Percentiles rank a stretch among this genome's conserved stretches.
These are phyloP conservation scores for Aphyosemion australe DNA, from an alignment of 2,113 vertebrate species.

Conservation along the genomic window DNA sequence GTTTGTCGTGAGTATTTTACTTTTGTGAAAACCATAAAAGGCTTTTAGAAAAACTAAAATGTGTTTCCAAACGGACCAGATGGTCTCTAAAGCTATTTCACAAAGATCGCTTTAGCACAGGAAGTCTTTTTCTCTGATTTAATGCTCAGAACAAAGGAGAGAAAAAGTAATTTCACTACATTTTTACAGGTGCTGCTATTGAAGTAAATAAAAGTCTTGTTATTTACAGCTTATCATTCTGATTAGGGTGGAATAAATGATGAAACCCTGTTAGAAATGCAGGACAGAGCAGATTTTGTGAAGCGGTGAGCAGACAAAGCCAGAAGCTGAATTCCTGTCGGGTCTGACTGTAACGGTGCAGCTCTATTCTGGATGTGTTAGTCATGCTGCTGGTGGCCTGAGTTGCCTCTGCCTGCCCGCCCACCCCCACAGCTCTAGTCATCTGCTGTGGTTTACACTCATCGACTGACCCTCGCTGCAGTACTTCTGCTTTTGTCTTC, in stretches of 20 bases:
- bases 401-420: slow-evolving; percentile 67
- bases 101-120: slow-evolving; percentile 5
- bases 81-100: slow-evolving; percentile 4
- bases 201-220: slow-evolving; percentile 1
- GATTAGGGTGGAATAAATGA: background rate
- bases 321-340: slow-evolving; percentile 56
- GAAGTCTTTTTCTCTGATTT: background rate
- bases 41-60: background rate
- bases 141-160: background rate
- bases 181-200: background rate
- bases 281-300: slow-evolving; percentile 9
- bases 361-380: slow-evolving; percentile 74
- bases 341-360: slow-evolving; percentile 55
- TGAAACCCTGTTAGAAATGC: too few relatives aligned
- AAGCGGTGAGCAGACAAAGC: slow-evolving; percentile 24
- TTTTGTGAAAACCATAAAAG: slow-evolving; percentile 3
- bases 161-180: background rate
- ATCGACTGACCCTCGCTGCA: slow-evolving; percentile 63
- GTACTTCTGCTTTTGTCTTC: slow-evolving; percentile 61
- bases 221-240: background rate
- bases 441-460: slow-evolving; percentile 57
- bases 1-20: background rate
- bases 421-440: slow-evolving; percentile 63
- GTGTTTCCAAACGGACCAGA: background rate
- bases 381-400: slow-evolving; percentile 73